Evolutionary conservation across 2,888 invertebrate genomes (phyloP), one percentile per base, ranked within the genome.

Genomic region (Pherbina coryleti): DNA sequence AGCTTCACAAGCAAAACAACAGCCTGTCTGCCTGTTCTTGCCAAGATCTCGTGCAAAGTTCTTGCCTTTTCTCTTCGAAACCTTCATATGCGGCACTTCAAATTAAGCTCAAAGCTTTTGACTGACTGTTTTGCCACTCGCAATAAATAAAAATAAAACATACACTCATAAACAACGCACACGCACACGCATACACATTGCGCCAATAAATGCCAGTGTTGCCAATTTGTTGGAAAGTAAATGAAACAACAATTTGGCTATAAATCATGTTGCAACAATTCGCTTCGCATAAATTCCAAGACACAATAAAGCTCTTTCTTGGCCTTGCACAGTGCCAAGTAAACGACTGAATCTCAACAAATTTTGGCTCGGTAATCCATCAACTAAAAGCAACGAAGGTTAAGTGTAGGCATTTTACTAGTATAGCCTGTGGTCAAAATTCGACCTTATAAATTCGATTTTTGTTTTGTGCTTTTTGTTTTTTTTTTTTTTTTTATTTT

Each of bases 211-310:
- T 31, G 73, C 49, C 73, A 60, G 72, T 57, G 72, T 60, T 72
- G 60, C 72, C 72, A 73, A 60, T 62, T 73, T 49, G 37, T 25
- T 62, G 44, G 14, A 69, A 69, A 51, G 69, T 69, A 51, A n/a
- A 44, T 62, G 49, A n/a, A 60, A 73, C 49, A 34, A 72, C 49
- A 34, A 72, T 60, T 57, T 44, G 19, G 37, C 37, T 31, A 37
- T 71, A 72, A 72, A 72, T 72, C 72, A 72, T 60, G 37, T 22
- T 22, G 5, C 19, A 28, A 72, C 14, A 57, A 72, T 72, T 37
- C 60, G 25, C 22, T 53, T 53, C 31, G 31, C 5, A 64, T 3
- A 64, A 34, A 64, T 64, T 31, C 28, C 64, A 31, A 31, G 17
- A 31, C 31, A 17, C 62, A 25, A 9, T 57, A 60, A 60, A 11